A percentile compares a stretch with the other conserved stretches of the same genome.
Evolutionary conservation across 92 coral and sea anemone genomes (phyloP).

Genomic region (Actinernus sp.): DNA sequence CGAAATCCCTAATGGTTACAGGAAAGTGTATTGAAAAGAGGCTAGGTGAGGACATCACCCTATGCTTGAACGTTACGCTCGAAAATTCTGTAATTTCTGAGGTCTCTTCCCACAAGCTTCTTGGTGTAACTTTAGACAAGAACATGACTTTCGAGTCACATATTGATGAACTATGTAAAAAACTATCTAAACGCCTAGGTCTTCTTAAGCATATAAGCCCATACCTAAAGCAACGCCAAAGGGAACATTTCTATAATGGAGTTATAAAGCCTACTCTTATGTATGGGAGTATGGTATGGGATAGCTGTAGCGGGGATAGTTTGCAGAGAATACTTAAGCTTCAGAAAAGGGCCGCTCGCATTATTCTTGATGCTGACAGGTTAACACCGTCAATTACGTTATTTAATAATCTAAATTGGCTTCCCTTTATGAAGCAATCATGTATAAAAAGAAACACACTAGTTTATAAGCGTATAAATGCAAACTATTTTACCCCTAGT

Average conservation of each 20-base stretch:
- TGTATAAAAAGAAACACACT: conserved; percentile 3
- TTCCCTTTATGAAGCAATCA: conserved; percentile 19
- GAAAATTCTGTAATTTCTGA: neutral
- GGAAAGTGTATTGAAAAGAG: too few relatives aligned
- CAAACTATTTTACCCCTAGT: too few relatives aligned
- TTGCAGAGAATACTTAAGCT: conserved; percentile 5
- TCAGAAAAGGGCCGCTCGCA: conserved; percentile 43
- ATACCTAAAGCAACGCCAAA: conserved; percentile 10
- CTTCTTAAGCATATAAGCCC: conserved; percentile 24
- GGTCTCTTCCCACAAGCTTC: conserved; percentile 15
- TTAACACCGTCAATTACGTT: conserved; percentile 7
- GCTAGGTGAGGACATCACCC: neutral
- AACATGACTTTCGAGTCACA: conserved; percentile 3
- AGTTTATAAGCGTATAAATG: too few relatives aligned
- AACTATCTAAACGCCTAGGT: conserved; percentile 25
- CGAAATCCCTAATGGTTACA: conserved; percentile 38
- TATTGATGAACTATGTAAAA: conserved; percentile 14
- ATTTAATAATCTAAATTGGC: conserved; percentile 34
- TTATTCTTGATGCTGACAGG: conserved; percentile 7
- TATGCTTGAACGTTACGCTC: conserved; percentile 1
- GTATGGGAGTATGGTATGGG: conserved; percentile 6
- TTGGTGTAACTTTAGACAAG: conserved; percentile 12
- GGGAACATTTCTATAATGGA: conserved; percentile 7
- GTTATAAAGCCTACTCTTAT: conserved; percentile 21
- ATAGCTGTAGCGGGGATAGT: neutral